A percentile compares a stretch with the other conserved stretches of the same genome.
Conservation (phyloP, 2,888 invertebrate species). For the Darwinula stevensoni region DNA sequence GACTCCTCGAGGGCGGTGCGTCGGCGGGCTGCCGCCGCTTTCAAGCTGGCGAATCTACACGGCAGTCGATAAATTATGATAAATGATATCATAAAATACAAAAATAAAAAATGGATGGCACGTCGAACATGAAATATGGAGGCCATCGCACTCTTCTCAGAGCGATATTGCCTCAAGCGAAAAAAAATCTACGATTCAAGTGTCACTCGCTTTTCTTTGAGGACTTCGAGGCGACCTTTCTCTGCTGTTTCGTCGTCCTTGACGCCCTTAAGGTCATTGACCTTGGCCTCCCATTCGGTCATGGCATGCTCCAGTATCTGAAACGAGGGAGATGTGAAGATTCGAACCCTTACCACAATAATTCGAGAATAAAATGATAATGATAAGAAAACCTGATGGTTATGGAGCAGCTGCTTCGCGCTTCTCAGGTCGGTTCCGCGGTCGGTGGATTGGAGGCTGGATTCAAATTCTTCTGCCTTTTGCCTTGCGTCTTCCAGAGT, state of each 20-base stretch:
- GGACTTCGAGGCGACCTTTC: slow-evolving; percentile 80
- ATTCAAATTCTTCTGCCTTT: slow-evolving; percentile 61
- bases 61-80: too few species aligned
- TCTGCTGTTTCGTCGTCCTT: slow-evolving; percentile 66
- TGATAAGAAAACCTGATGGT: slow-evolving; percentile 39
- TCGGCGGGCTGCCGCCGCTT: slow-evolving; percentile 35
- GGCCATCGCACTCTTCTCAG: too few species aligned
- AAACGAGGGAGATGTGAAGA: too few species aligned
- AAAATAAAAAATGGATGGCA: slow-evolving; percentile 31
- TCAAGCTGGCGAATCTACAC: slow-evolving; percentile 29
- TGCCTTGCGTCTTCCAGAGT: slow-evolving; percentile 64
- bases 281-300: slow-evolving; percentile 45
- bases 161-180: too few species aligned
- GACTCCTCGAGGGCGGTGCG: slow-evolving; percentile 53
- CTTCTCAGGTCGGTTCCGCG: slow-evolving; percentile 64
- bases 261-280: slow-evolving; percentile 38
- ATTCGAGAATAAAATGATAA: too few species aligned
- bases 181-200: too few species aligned
- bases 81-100: too few species aligned
- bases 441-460: slow-evolving; percentile 42
- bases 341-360: too few species aligned
- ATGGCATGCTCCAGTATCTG: slow-evolving; percentile 82
- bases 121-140: slow-evolving; percentile 49
- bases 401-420: slow-evolving; percentile 64
- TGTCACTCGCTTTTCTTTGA: too few species aligned